Evolutionary conservation across 1,140 invertebrate species (phyloP), one percentile per base, ranked within the genome.

Genomic region (Cryptotermes secundus): DNA sequence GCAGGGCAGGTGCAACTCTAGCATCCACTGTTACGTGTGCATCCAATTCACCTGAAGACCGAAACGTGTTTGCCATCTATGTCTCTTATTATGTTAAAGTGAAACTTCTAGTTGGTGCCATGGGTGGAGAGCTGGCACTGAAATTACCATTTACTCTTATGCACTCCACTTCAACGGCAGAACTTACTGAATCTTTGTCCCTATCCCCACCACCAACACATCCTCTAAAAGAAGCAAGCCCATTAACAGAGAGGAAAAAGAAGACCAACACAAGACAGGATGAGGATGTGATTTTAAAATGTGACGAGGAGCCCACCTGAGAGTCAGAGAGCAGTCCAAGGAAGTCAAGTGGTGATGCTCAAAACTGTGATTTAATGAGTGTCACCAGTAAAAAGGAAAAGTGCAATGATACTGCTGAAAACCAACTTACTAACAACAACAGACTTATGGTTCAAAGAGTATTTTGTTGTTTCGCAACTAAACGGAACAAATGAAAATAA

Each of bases 21-120:
- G 94, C 95, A 0, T 95, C 94, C 0, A 94, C 94, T 0, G 93
- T 96, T 14, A 86, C 93, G 3, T 93, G 92, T 80, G 90, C 91
- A 19, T 89, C 90, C 79, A 92, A 92, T 84, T 89, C 89, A 14
- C 89, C 92, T 0, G 93, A 95, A 83, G 95, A 96, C 83, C 91
- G 96, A 83, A 96, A 96, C 87, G 95, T 96, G 2, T 97, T 97
- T 87, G 96, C 96, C 82, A 97, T 97, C 86, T 97, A 97, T 88
- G 96, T 97, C 10, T 96, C 95, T 1, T 97, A 97, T 88, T 97
- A 97, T 86, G 96, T 97, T 0, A 96, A 97, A 92, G 94, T 96
- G 0, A 96, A 96, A 90, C 89, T 96, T 0, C 89, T 95, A 7
- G 91, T 96, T 2, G 95, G 95, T 72, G 92, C 94, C 4, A 96